Conservation (phyloP, 2,888 invertebrate genomes). For the Mythimna loreyi region DNA sequence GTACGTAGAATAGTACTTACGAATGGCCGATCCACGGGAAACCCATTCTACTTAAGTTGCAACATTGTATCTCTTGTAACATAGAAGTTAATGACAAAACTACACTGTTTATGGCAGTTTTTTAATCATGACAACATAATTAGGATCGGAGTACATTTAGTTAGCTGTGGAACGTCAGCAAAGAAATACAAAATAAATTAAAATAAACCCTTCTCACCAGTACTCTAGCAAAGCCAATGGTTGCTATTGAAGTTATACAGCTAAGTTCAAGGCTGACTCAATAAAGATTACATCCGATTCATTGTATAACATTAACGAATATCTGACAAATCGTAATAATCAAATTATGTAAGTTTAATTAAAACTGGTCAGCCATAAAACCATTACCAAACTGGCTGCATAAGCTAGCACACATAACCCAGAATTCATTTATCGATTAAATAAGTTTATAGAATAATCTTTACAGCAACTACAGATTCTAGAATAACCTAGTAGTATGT, state of each 20-base stretch:
- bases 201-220: background rate
- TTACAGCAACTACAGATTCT: background rate
- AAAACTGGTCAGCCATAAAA: constrained; percentile 1
- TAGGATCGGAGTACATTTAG: background rate
- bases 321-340: background rate
- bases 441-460: background rate
- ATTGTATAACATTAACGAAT: constrained; percentile 5
- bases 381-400: background rate
- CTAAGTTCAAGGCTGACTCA: background rate
- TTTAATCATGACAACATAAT: background rate
- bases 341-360: constrained; percentile 14
- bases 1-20: constrained; percentile 19
- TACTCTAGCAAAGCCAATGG: background rate
- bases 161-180: background rate
- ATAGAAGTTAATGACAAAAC: background rate
- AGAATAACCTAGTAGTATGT: background rate
- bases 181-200: background rate
- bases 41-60: background rate
- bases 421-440: background rate
- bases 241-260: background rate
- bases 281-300: background rate
- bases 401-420: no score
- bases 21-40: background rate
- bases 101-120: background rate
- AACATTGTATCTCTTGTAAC: background rate